These are phyloP conservation scores for Gasterosteus aculeatus DNA, from an alignment of 2,113 vertebrate species.

Conservation along the genomic window DNA sequence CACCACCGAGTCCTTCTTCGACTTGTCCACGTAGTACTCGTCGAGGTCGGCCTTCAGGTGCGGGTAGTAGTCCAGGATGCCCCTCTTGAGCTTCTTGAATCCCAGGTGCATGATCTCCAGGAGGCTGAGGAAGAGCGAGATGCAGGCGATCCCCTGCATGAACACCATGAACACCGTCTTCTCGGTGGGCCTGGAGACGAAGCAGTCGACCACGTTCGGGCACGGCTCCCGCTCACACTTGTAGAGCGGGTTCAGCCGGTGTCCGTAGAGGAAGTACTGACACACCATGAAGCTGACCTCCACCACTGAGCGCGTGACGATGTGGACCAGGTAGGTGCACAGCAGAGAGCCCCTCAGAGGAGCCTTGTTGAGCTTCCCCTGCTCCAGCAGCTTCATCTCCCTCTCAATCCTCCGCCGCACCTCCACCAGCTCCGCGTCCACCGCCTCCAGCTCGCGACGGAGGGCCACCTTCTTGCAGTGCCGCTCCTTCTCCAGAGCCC, in stretches of 20 bases:
- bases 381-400: constrained; percentile 86
- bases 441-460: constrained; percentile 83
- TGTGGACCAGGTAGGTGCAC: constrained; percentile 87
- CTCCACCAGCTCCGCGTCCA: constrained; percentile 79
- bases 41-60: constrained; percentile 82
- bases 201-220: constrained; percentile 89
- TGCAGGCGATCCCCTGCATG: constrained; percentile 87
- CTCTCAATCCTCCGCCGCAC: constrained; percentile 82
- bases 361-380: constrained; percentile 88
- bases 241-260: constrained; percentile 84
- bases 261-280: constrained; percentile 87
- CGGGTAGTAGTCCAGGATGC: constrained; percentile 80
- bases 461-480: constrained; percentile 87
- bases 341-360: constrained; percentile 86
- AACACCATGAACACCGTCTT: constrained; percentile 91
- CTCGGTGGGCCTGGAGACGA: constrained; percentile 89
- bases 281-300: constrained; percentile 89
- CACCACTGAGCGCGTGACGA: constrained; percentile 85
- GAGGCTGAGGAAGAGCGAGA: constrained; percentile 87
- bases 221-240: constrained; percentile 87
- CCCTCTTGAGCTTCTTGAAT: constrained; percentile 84
- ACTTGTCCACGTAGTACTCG: constrained; percentile 78
- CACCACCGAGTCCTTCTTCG: constrained; percentile 82
- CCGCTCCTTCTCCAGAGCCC: constrained; percentile 89
- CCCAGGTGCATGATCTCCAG: constrained; percentile 88